These are phyloP conservation scores for Orycteropus afer DNA, from an alignment of 2,113 vertebrate genomes.

Conservation along the genomic window DNA sequence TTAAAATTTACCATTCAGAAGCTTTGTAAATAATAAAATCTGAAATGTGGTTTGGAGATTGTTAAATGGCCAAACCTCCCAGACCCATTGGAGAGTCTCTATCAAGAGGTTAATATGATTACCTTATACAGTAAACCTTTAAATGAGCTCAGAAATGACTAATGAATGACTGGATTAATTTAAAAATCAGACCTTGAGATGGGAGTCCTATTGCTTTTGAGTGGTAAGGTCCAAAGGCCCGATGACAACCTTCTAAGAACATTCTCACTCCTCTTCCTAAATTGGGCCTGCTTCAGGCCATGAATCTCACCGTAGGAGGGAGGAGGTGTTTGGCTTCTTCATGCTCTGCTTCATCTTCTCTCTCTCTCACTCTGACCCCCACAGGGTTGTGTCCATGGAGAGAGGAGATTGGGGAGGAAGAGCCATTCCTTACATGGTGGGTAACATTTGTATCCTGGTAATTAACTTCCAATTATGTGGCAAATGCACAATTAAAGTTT, in stretches of 20 bases:
- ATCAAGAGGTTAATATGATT: background rate
- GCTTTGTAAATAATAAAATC: conserved; percentile 39
- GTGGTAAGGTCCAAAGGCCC: background rate
- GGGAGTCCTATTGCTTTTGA: background rate
- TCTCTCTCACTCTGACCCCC: background rate
- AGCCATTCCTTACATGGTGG: background rate
- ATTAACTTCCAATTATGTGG: background rate
- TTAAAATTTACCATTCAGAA: conserved; percentile 42
- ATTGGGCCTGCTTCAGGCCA: background rate
- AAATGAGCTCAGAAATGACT: background rate
- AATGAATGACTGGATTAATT: background rate
- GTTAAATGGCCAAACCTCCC: background rate
- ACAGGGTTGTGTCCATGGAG: background rate
- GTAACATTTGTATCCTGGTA: background rate
- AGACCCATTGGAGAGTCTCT: background rate
- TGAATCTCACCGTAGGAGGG: background rate
- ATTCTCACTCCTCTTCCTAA: background rate
- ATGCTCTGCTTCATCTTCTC: background rate
- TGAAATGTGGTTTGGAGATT: conserved; percentile 2
- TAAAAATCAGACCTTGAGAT: background rate
- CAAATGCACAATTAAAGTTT: background rate
- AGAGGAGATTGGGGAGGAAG: background rate
- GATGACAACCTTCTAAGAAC: background rate
- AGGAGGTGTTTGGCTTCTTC: background rate
- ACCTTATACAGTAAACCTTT: conserved; percentile 10